Base-by-base conservation (phyloP, 1,140 invertebrate genomes). In the Idris sp. region DNA sequence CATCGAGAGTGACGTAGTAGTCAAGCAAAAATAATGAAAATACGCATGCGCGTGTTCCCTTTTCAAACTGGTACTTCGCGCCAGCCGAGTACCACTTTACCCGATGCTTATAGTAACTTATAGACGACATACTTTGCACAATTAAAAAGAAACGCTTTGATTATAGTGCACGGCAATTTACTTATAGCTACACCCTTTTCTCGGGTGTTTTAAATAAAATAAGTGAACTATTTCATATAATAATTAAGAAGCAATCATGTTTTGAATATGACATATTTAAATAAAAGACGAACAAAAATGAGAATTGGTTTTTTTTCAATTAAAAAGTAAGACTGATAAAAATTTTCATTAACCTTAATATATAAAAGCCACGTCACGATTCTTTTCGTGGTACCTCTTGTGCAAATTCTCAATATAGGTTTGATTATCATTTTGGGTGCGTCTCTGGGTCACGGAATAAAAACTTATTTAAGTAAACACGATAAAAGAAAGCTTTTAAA, bases 21-120 rank as follows among this genome's bases (percentile, higher is more conserved):
- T 22, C 71, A 79, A 69, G 80, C 78, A 77, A 78, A 85, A 84
- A 84, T 84, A 84, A 79, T 56, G 56, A 64, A 54, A 64, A 31
- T 54, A 74, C 36, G 51, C 73, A 68, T n/a, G n/a, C 69, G 49
- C 64, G 65, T 56, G 54, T 26, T 67, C 59, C 36, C 44, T 75
- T 75, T 75, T 64, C 30, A 44, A 68, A 75, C 61, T 72, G 54
- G 65, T 56, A 51, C 65, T 74, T 54, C 36, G 46, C 49, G 26
- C 15, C 38, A 64, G 15, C 35, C 22, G 40, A 73, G 51, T 49
- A 48, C 25, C 46, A 68, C 49, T 65, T 61, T 10, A 51, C 41
- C 22, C 31, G 40, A 15, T 53, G 25, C 41, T 44, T 65, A 69
- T 33, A 43, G 54, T 38, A 16, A 10, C 51, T 10, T 41, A 30